Evolutionary conservation across 2,797 vertebrate genomes (phyloP).

Genomic region (Urosaurus nigricauda): DNA sequence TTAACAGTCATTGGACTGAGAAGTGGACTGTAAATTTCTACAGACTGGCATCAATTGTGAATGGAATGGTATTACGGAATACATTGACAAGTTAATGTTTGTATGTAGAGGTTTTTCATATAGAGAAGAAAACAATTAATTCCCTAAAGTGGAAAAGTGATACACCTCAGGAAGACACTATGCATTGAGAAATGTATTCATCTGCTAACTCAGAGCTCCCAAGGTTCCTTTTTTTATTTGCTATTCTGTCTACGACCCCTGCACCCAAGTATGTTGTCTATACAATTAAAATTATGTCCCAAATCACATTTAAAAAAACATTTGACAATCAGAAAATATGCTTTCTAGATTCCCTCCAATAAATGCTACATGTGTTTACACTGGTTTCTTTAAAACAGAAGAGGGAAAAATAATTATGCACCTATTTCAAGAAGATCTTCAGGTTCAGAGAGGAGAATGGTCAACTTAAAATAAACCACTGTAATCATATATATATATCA

Average conservation of each 20-base stretch:
- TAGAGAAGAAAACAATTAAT: neutral
- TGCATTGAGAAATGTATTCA: neutral
- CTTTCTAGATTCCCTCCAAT: neutral
- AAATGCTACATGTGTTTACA: neutral
- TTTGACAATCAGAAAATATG: neutral
- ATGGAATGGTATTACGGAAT: neutral
- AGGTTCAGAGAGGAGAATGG: neutral
- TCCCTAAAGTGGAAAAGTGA: too few species aligned
- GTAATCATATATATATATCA: constrained; percentile 40
- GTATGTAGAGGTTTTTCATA: too few species aligned
- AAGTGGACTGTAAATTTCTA: neutral
- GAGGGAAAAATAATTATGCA: neutral
- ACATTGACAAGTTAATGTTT: neutral
- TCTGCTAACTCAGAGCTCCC: neutral
- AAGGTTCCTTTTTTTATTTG: neutral
- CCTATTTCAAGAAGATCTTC: neutral
- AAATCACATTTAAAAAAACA: neutral
- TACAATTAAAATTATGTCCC: neutral
- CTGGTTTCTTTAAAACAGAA: neutral
- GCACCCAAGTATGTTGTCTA: neutral
- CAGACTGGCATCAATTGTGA: neutral
- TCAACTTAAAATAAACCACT: neutral
- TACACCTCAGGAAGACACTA: neutral
- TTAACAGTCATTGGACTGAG: neutral
- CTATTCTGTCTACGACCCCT: neutral